Evolutionary conservation across 2,888 invertebrate species (phyloP), one percentile per base, ranked within the genome.

Genomic region (Falcaria lacertinaria): DNA sequence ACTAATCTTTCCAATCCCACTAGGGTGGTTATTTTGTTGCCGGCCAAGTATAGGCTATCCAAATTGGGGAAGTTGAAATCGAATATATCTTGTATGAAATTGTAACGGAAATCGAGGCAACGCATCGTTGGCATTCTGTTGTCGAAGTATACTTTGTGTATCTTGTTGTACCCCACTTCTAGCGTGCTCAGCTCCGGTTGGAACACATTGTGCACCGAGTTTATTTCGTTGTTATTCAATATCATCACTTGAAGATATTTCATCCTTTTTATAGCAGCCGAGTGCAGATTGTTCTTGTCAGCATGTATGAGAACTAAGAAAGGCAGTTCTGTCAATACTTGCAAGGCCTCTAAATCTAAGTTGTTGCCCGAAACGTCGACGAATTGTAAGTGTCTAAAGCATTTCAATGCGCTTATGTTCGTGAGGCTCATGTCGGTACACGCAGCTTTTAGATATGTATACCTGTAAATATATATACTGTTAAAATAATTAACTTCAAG

Each of bases 41-140:
- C 92, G 37, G 94, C 94, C 44, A 96, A 74, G 72, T 95, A 96
- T 1, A 97, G 79, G 54, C 93, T 93, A 57, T 94, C 93, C 50
- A 97, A 52, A 22, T 74, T 80, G 0, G 82, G 75, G 35, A 91
- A 92, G 47, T 89, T 75, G 1, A 85, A 64, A 38, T 89, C 82
- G 0, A 68, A 56, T 0, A 91, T 74, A 15, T 90, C 89, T 4
- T 69, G 64, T n/a, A 88, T 73, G 1, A 71, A 48, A 60, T 93
- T 90, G 38, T 91, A 81, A 41, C 90, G 74, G 32, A 92, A 74
- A 62, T 92, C 91, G 28, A 93, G 64, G 39, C 85, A 86, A 64
- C 75, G 90, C n/a, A 93, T 52, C 8, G 74, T 67, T 0, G 75
- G 62, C 75, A 90, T 80, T 34, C 43, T 59, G 17, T 50, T 64